Base-by-base conservation (phyloP, 1,140 invertebrate genomes). In the Drosophila repletoides region DNA sequence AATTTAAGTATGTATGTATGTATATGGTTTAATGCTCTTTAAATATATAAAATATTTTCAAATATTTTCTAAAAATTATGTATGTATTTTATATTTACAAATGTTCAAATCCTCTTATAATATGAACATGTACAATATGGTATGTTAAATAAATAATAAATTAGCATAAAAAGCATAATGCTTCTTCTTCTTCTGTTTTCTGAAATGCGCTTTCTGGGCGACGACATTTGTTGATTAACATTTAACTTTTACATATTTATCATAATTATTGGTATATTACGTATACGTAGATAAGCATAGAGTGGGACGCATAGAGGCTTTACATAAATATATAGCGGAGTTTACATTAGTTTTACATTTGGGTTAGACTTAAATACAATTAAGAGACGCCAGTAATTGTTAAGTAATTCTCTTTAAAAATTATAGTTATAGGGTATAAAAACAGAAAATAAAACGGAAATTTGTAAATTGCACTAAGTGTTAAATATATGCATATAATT, bases 201-300 rank as follows among this genome's bases (percentile, higher is more conserved):
- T 61, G 67, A 86, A 86, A 86, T 86, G 80, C 80, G 80, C 80
- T 72, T 67, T 76, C 80, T 86, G 80, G 75, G 80, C 75, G 72
- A 86, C 80, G 75, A 86, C 80, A 80, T 66, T 48, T 69, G n/a
- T 60, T 75, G 52, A 59, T 72, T 67, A 49, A 79, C 65, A 71
- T 53, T 69, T 21, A 19, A 31, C 58, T 61, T 22, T 19, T 43
- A n/a, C n/a, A n/a, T n/a, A n/a, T 15, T 52, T 56, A 34, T 24
- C n/a, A 66, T 56, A 24, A 53, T 38, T 63, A 64, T 43, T 26
- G n/a, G 41, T 49, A 61, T 31, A 81, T 79, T 74, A 80, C 65
- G 75, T 79, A 79, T 79, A 73, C 9, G 43, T 51, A 34, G 38
- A 28, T 56, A 51, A 66, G 63, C 34, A 55, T 59, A 49, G 40